Percentiles rank a stretch among this genome's conserved stretches.
phyloP scores from a whole-genome alignment of 2,797 vertebrate species.

The Fringilla coelebs region DNA sequence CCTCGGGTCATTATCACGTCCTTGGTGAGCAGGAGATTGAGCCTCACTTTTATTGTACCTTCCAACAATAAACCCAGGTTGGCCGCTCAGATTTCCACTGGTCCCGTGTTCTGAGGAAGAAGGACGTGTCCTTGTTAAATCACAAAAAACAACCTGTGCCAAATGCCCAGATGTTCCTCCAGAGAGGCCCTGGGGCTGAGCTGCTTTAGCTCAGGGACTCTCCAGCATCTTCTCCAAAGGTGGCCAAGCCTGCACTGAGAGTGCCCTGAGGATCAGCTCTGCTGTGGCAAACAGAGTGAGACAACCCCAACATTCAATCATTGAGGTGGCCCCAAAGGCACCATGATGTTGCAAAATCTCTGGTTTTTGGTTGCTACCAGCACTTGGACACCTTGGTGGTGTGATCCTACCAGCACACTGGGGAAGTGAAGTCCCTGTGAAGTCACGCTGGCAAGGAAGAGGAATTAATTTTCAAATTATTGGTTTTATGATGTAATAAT shows the following conservation, averaged over 20 bases:
- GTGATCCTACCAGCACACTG: not conserved
- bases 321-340: not conserved
- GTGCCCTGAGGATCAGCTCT: not conserved
- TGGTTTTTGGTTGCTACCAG: not conserved
- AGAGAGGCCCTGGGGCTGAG: not conserved
- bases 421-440: not conserved
- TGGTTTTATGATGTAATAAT: constrained; percentile 43
- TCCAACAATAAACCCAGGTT: not conserved
- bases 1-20: not conserved
- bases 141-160: not conserved
- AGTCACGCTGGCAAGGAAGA: not conserved
- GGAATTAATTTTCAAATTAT: constrained; percentile 14
- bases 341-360: not conserved
- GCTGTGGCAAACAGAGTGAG: not conserved
- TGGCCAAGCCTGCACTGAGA: not conserved
- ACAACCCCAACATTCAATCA: not conserved
- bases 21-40: not conserved
- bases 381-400: not conserved
- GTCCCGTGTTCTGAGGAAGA: not conserved
- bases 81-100: not conserved
- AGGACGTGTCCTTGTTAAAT: not conserved
- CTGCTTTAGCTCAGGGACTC: not conserved
- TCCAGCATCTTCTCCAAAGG: not conserved
- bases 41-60: not conserved
- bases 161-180: not conserved